These are phyloP conservation scores for Vesta saturnalis DNA, from an alignment of 2,888 invertebrate genomes.

Conservation along the genomic window DNA sequence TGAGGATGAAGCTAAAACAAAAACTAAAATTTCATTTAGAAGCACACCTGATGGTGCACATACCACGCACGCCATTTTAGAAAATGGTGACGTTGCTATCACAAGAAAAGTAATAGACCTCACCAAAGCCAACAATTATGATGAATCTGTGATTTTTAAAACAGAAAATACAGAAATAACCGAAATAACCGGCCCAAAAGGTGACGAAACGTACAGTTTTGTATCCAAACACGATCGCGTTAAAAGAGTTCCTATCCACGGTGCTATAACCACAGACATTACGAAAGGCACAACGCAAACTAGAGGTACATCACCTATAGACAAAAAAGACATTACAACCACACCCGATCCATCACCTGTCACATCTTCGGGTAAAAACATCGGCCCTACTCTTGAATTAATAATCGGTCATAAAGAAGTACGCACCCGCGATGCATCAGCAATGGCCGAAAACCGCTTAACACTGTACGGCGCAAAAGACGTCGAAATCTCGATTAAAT, in stretches of 20 bases:
- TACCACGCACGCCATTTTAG: conserved; percentile 29
- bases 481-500: conserved; percentile 66
- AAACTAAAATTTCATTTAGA: conserved; percentile 44
- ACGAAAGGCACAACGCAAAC: conserved; percentile 40
- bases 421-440: conserved; percentile 64
- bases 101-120: conserved; percentile 36
- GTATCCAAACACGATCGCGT: conserved; percentile 10
- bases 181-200: conserved; percentile 30
- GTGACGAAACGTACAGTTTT: conserved; percentile 8
- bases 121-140: conserved; percentile 34
- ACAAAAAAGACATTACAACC: conserved; percentile 53
- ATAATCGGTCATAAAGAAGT: conserved; percentile 67
- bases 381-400: conserved; percentile 61
- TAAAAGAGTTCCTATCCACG: conserved; percentile 21
- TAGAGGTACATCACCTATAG: conserved; percentile 61
- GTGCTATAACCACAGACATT: conserved; percentile 10
- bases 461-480: conserved; percentile 65
- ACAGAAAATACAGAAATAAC: conserved; percentile 38
- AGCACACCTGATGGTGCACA: conserved; percentile 25
- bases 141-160: conserved; percentile 32
- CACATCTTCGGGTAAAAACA: conserved; percentile 42
- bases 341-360: conserved; percentile 54
- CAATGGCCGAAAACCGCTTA: conserved; percentile 65
- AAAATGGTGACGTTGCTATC: conserved; percentile 32
- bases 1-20: conserved; percentile 50